Percentiles rank a stretch among this genome's conserved stretches.
phyloP scores from a whole-genome alignment of 2,113 vertebrate genomes.

The Caranx ignobilis region DNA sequence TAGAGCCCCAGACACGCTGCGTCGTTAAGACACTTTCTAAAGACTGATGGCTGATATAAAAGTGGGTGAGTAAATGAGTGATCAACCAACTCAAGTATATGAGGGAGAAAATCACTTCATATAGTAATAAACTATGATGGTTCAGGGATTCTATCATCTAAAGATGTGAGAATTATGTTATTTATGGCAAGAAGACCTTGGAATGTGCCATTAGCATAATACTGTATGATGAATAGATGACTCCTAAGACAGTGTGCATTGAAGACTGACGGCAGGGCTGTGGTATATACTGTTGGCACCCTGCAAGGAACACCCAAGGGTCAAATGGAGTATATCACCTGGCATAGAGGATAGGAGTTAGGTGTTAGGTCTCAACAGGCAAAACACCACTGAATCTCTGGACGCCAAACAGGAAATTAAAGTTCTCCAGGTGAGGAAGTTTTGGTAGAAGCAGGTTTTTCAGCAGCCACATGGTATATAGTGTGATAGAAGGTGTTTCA shows the following conservation, averaged over 20 bases:
- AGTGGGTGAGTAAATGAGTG: slow-evolving; percentile 45
- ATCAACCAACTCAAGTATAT: slow-evolving; percentile 49
- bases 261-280: slow-evolving; percentile 11
- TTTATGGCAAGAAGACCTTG: slow-evolving; percentile 46
- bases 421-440: slow-evolving; percentile 12
- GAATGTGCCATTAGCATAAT: slow-evolving; percentile 49
- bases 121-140: slow-evolving; percentile 39
- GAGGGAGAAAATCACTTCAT: slow-evolving; percentile 54
- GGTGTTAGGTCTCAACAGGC: slow-evolving; percentile 24
- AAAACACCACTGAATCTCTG: slow-evolving; percentile 13
- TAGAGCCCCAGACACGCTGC: slow-evolving; percentile 5
- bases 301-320: slow-evolving; percentile 45
- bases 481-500: neutral
- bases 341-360: slow-evolving; percentile 23
- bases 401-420: slow-evolving; percentile 31
- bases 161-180: slow-evolving; percentile 44
- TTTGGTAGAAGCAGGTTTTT: slow-evolving; percentile 7
- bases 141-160: slow-evolving; percentile 22
- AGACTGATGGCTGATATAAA: slow-evolving; percentile 42
- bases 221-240: slow-evolving; percentile 41
- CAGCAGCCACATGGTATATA: neutral
- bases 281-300: slow-evolving; percentile 35
- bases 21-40: neutral
- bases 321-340: slow-evolving; percentile 55
- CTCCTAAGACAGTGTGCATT: slow-evolving; percentile 19